These are phyloP conservation scores for Bellardia bayeri DNA, from an alignment of 2,888 invertebrate genomes.

Conservation along the genomic window DNA sequence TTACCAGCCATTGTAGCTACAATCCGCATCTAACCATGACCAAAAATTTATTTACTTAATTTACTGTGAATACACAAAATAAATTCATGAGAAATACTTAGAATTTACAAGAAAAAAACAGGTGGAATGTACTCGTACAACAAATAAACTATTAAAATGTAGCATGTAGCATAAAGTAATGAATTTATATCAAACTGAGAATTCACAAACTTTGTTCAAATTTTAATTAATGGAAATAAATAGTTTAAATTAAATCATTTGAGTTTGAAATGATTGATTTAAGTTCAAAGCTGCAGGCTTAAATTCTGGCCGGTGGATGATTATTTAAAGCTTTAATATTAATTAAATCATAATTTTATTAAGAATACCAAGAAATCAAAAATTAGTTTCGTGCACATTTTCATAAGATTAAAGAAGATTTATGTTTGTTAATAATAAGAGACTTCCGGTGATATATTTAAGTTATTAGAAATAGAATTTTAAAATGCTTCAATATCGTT, in stretches of 20 bases:
- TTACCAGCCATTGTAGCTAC: constrained; percentile 18
- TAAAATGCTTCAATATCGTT: too few relatives aligned
- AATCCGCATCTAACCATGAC: constrained; percentile 25
- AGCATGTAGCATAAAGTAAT: constrained; percentile 2
- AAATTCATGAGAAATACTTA: constrained; percentile 24
- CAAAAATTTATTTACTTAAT: neutral
- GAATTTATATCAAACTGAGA: constrained; percentile 1
- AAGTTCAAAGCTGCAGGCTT: neutral
- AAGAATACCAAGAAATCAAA: too few relatives aligned
- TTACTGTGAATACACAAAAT: constrained; percentile 8
- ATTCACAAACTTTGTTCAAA: neutral
- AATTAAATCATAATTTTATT: neutral
- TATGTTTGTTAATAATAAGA: too few relatives aligned
- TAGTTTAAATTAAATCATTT: constrained; percentile 7
- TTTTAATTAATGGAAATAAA: neutral
- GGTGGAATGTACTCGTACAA: neutral
- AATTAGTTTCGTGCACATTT: too few relatives aligned
- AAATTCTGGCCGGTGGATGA: too few relatives aligned
- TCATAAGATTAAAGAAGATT: too few relatives aligned
- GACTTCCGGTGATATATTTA: too few relatives aligned
- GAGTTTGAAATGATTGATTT: neutral
- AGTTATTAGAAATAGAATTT: too few relatives aligned
- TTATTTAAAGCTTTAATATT: neutral
- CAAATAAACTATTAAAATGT: neutral
- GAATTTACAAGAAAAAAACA: constrained; percentile 8